Evolutionary conservation across 2,797 vertebrate species (phyloP), one percentile per base, ranked within the genome.

Genomic region (Neoniphon sammara): DNA sequence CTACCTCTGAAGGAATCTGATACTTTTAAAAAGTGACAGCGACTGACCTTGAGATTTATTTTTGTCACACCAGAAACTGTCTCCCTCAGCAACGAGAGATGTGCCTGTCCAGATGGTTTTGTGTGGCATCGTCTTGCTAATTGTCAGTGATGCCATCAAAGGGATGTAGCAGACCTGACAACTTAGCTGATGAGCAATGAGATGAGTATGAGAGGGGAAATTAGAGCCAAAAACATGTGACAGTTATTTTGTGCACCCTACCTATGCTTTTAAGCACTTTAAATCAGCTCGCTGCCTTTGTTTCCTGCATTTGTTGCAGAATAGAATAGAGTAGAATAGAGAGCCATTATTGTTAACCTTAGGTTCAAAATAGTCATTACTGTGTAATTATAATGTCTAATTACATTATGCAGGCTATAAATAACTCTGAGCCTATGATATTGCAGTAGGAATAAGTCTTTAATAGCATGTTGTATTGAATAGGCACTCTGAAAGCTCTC

Each of bases 61-160:
- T 94, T 93, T 89, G 92, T 93, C 91, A 92, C 86, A 89, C 90
- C 86, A 89, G 82, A 93, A 94, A 93, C 88, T 85, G 91, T 93
- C 92, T 91, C 89, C 89, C 91, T 92, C 93, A 93, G 94, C 93
- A 93, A 81, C 83, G 88, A 88, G 92, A 90, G 92, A 92, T 85
- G 92, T 84, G 93, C 91, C 92, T 92, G 93, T 95, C 94, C 93
- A 94, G 93, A 94, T 94, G 93, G 94, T 94, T 94, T 93, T 94
- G 93, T 93, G 93, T 92, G 92, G 91, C 93, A 90, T 91, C 92
- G 88, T 94, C 94, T 93, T 92, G 92, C 94, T 95, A 95, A 95
- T 94, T 95, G 94, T 94, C 94, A 94, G 93, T 93, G 93, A 94
- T 94, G 94, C 90, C 93, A 93, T 94, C 94, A 94, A 93, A 94